Conservation (phyloP, 2,888 invertebrate species). For the Fabriciana adippe region DNA sequence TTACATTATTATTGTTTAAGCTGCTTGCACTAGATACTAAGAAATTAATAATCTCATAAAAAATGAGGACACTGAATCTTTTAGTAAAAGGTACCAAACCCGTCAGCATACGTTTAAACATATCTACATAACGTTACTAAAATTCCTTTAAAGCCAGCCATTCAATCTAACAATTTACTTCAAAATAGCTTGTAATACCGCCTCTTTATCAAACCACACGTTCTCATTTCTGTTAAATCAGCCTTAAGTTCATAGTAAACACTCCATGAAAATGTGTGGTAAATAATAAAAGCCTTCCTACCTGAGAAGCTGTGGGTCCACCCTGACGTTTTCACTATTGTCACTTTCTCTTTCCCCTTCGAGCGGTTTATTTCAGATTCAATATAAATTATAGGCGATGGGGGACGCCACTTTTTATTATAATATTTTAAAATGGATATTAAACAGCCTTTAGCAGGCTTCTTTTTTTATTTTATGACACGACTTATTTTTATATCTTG, state of each 20-base stretch:
- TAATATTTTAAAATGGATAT: constrained; percentile 64
- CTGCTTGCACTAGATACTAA: too few species aligned
- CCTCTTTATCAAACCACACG: constrained; percentile 57
- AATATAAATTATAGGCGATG: constrained; percentile 72
- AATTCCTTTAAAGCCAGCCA: not conserved
- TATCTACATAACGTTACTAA: too few species aligned
- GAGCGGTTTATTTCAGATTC: constrained; percentile 76
- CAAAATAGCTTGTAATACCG: not conserved
- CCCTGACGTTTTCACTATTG: constrained; percentile 71
- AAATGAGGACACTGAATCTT: too few species aligned
- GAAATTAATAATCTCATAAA: too few species aligned
- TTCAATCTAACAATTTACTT: not conserved
- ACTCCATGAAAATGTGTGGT: constrained; percentile 80
- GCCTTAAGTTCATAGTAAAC: constrained; percentile 78
- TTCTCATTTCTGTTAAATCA: constrained; percentile 75
- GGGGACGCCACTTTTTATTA: constrained; percentile 60
- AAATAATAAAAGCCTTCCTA: constrained; percentile 76
- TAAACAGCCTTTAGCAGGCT: constrained; percentile 41
- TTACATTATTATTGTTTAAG: too few species aligned
- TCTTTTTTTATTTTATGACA: not conserved
- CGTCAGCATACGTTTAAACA: too few species aligned
- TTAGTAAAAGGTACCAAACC: too few species aligned
- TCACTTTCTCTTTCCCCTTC: constrained; percentile 63
- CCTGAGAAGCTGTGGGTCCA: constrained; percentile 51
- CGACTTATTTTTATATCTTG: too few species aligned